phyloP scores from a whole-genome alignment of 1,140 invertebrate species.

The Nebria ingens region DNA sequence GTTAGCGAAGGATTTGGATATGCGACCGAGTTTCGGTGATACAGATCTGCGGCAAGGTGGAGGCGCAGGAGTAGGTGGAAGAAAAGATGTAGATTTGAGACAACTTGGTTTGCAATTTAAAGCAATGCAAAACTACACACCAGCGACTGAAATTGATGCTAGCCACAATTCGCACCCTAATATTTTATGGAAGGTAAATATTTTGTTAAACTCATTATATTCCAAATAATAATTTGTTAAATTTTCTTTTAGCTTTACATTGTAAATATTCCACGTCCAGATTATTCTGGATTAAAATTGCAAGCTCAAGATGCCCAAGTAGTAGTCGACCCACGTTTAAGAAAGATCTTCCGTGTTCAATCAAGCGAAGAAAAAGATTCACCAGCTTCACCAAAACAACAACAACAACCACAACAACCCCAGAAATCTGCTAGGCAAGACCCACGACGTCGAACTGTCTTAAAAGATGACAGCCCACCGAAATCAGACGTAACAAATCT shows the following conservation, averaged over 20 bases:
- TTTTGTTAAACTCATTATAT: constrained; percentile 23
- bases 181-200: constrained; percentile 48
- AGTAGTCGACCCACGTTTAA: constrained; percentile 55
- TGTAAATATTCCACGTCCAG: constrained; percentile 58
- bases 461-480: background rate
- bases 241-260: constrained; percentile 29
- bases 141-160: constrained; percentile 75
- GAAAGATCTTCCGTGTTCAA: constrained; percentile 56
- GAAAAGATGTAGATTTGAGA: constrained; percentile 64
- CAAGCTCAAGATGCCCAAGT: constrained; percentile 55
- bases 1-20: constrained; percentile 35
- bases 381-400: constrained; percentile 38
- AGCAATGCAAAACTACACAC: constrained; percentile 59
- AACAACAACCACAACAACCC: constrained; percentile 15
- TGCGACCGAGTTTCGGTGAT: constrained; percentile 39
- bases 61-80: constrained; percentile 18
- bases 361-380: constrained; percentile 42
- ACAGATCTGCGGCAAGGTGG: constrained; percentile 37
- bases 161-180: constrained; percentile 65
- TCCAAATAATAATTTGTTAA: background rate
- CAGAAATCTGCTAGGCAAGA: constrained; percentile 24
- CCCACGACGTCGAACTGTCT: constrained; percentile 32
- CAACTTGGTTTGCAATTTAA: constrained; percentile 61
- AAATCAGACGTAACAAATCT: constrained; percentile 12
- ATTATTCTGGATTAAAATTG: constrained; percentile 62